Evolutionary conservation across 2,888 invertebrate species (phyloP).

Genomic region (Sacculina carcini): DNA sequence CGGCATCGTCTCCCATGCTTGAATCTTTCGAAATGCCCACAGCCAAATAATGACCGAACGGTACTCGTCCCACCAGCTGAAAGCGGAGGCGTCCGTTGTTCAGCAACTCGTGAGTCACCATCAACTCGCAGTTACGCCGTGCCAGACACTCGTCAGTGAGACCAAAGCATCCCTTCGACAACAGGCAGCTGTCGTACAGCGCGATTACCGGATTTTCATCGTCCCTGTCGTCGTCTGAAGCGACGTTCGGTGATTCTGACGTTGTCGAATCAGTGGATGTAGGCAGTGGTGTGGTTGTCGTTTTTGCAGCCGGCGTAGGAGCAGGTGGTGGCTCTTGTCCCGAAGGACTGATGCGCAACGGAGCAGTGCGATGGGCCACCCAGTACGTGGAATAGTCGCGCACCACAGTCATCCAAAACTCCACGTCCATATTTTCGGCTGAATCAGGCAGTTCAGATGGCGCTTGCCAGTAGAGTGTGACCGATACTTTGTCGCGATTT

Average conservation of each 20-base stretch:
- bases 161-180: neutral
- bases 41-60: slow-evolving; percentile 10
- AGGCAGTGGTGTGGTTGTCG: neutral
- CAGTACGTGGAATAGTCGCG: slow-evolving; percentile 10
- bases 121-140: slow-evolving; percentile 8
- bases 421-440: slow-evolving; percentile 8
- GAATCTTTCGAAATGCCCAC: slow-evolving; percentile 12
- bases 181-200: neutral
- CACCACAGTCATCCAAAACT: slow-evolving; percentile 12
- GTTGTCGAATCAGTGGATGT: neutral
- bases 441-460: slow-evolving; percentile 10
- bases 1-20: slow-evolving; percentile 6
- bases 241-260: neutral
- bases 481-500: slow-evolving; percentile 5
- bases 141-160: neutral
- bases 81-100: slow-evolving; percentile 8
- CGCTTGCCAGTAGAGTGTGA: slow-evolving; percentile 8
- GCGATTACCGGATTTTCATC: neutral
- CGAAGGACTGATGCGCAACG: neutral
- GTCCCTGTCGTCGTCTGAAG: neutral
- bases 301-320: too few species aligned
- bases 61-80: slow-evolving; percentile 9
- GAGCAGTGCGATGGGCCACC: slow-evolving; percentile 9
- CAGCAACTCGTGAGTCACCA: slow-evolving; percentile 10
- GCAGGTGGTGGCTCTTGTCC: neutral